Evolutionary conservation across 2,113 vertebrate species (phyloP).

Genomic region (Nanger granti): DNA sequence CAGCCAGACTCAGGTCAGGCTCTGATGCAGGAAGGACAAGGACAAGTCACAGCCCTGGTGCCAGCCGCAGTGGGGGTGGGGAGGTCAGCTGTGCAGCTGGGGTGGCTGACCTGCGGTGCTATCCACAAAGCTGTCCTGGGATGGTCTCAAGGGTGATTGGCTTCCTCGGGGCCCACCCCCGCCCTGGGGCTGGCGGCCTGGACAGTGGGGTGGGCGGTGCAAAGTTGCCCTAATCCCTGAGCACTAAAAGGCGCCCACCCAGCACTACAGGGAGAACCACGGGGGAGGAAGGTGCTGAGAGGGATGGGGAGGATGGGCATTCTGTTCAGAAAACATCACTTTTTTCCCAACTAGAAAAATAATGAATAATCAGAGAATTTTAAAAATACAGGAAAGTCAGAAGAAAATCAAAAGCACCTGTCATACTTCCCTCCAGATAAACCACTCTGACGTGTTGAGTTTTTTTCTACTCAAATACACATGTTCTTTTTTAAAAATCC

Average conservation of each 20-base stretch:
- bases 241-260: neutral
- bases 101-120: neutral
- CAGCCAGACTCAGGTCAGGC: neutral
- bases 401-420: neutral
- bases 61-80: neutral
- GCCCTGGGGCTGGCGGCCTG: neutral
- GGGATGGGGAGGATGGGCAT: neutral
- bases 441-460: neutral
- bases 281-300: neutral
- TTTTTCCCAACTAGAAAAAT: neutral
- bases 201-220: no score
- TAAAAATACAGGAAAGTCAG: neutral
- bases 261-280: neutral
- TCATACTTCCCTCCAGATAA: neutral
- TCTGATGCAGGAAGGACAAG: slow-evolving; percentile 1
- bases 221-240: neutral
- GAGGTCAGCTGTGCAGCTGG: neutral
- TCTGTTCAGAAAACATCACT: neutral
- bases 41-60: neutral
- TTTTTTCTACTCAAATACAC: neutral
- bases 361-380: neutral
- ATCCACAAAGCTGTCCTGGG: neutral
- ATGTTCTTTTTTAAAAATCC: neutral
- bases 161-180: neutral
- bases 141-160: neutral